phyloP scores from a whole-genome alignment of 2,113 vertebrate species.

The Gymnarchus niloticus region DNA sequence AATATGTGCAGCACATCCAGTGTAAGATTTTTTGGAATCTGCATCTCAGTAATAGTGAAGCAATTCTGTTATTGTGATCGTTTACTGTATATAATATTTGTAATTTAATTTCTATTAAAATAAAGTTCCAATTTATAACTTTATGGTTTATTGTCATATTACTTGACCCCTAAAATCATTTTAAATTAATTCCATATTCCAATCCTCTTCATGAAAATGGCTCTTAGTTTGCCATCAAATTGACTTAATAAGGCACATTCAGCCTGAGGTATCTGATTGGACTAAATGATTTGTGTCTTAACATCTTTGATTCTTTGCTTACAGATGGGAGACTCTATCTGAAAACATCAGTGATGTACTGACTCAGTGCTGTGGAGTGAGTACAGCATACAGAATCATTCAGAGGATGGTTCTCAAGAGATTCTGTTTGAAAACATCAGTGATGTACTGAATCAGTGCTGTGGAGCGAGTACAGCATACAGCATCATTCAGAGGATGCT shows the following conservation, averaged over 20 bases:
- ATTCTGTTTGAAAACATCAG: conserved; percentile 88
- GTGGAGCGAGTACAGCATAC: conserved; percentile 30
- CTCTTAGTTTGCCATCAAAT: background rate
- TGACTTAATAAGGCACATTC: background rate
- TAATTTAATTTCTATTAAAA: background rate
- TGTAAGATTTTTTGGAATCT: background rate
- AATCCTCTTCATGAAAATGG: background rate
- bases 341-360: conserved; percentile 91
- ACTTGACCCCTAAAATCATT: too few relatives aligned
- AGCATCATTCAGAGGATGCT: background rate
- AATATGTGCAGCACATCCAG: background rate
- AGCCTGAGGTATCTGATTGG: background rate
- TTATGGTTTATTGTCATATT: background rate
- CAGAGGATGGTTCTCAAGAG: too few relatives aligned
- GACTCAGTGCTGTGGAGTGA: conserved; percentile 52
- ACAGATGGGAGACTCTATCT: conserved; percentile 95
- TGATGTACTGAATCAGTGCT: conserved; percentile 79
- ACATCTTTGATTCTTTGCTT: conserved; percentile 51
- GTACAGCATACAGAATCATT: background rate
- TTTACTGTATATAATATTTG: background rate
- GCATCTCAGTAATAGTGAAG: background rate
- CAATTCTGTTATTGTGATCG: background rate
- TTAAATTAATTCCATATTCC: background rate
- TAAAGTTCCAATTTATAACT: background rate
- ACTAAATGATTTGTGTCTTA: background rate